Base-by-base conservation (phyloP, 2,797 vertebrate genomes). In the Prionace glauca region DNA sequence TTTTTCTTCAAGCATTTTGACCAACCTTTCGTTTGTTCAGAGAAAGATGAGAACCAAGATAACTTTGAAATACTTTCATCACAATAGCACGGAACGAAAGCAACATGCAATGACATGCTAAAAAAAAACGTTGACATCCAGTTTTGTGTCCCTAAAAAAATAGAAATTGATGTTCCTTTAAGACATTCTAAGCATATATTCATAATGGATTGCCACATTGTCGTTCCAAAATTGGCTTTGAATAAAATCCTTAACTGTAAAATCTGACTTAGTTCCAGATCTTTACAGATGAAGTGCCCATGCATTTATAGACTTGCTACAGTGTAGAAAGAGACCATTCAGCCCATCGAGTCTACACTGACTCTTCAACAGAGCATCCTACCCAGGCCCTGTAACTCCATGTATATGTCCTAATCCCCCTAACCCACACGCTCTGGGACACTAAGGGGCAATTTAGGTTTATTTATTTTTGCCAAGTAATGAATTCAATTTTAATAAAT, bases 401-500 rank as follows among this genome's bases (percentile, higher is more conserved):
- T 50, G 45, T 50, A 50, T 50, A 50, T 50, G 3, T 3, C 45
- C 45, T 50, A 50, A 50, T 50, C 45, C 45, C 45, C 45, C 45
- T 50, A 50, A 50, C 45, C 45, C 45, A 50, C 45, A 50, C 1
- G 3, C 0, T 50, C 45, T 50, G 45, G 45, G 45, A 50, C 45
- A 50, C 45, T 50, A 50, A 50, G 45, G 45, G 45, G 45, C 45
- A 50, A 50, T 50, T 50, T 50, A 50, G 45, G 41, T 41, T 41
- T 41, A 41, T 41, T 41, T 41, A 41, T 41, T 41, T 41, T 41
- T 41, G 29, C 88, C 12, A n/a, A 65, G 18, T 91, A 9, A 72
- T 50, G 69, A 72, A 72, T 72, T 50, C 22, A 45, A 94, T 72
- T 94, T 94, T 94, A 94, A 72, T 94, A 45, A 72, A 94, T 45